Base-by-base conservation (phyloP, 2,888 invertebrate species). In the Papilio demoleus region DNA sequence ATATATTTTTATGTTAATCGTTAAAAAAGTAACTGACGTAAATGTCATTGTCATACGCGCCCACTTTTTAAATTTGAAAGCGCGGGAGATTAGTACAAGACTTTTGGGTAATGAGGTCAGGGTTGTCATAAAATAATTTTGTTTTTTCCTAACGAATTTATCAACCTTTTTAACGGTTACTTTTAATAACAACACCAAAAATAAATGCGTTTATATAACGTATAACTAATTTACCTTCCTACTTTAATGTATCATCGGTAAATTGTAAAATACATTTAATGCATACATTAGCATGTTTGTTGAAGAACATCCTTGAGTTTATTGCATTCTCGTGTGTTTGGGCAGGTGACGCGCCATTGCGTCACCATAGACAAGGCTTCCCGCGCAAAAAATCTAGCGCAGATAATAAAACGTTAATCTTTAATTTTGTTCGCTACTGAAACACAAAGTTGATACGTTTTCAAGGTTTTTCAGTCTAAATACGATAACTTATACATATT, bases 341-440 rank as follows among this genome's bases (percentile, higher is more conserved):
- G 4, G 31, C 62, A 63, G 62, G 62, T 63, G 62, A 45, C 19
- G 31, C 19, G 45, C 12, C 22, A 14, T 40, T 60, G 47, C 50
- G 61, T 47, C 47, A 58, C 24, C 56, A 63, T 45, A 62, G 45
- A 58, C 53, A 56, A 31, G 6, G 56, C 42, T 42, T 67, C 60
- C 50, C 60, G 59, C 60, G 34, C 45, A 19, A 47, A 60, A 47
- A 11, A 27, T 42, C 42, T 17, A 22, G 24, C 24, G n/a, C 40
- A 60, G 36, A 22, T 38, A 60, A 60, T 47, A 47, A 47, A 62
- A 36, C 36, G 17, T 36, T 19, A 11, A 62, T 61, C 19, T 63
- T 19, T 47, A 60, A 60, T 24, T 36, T 34, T 40, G 24, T 59
- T 27, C 27, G n/a, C n/a, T n/a, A 56, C n/a, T 56, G 53, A 56